phyloP scores from a whole-genome alignment of 2,113 vertebrate species.

The Ceuthmochares aereus region DNA sequence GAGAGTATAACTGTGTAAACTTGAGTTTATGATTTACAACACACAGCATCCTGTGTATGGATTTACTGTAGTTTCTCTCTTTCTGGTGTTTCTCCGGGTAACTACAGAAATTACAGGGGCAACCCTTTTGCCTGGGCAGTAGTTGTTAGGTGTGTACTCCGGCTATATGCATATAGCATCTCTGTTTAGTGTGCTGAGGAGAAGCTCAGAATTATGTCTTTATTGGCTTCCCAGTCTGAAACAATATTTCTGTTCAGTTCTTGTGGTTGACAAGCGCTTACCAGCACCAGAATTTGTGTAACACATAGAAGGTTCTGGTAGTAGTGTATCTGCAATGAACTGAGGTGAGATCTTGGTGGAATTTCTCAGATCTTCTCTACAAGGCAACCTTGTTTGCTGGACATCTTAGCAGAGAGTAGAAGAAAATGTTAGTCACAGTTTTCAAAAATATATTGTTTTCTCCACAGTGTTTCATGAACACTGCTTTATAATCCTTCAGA shows the following conservation, averaged over 20 bases:
- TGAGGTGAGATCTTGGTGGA: not conserved
- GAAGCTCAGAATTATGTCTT: not conserved
- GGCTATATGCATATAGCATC: not conserved
- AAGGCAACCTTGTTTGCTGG: not conserved
- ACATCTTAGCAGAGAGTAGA: not conserved
- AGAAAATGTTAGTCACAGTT: not conserved
- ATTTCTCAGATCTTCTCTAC: not conserved
- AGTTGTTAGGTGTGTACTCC: not conserved
- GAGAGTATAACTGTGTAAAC: not conserved
- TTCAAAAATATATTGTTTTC: not conserved
- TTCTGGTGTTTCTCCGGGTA: not conserved
- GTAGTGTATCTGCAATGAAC: not conserved
- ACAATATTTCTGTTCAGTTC: not conserved
- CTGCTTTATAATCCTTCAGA: conserved; percentile 27
- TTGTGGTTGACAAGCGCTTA: not conserved
- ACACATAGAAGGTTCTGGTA: not conserved
- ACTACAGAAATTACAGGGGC: not conserved
- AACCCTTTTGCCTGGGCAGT: not conserved
- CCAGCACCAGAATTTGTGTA: not conserved
- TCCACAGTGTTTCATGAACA: not conserved
- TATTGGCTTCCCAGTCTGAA: not conserved
- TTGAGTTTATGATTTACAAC: not conserved
- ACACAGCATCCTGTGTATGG: not conserved
- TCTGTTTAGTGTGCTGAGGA: not conserved
- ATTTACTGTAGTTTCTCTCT: not conserved